Evolutionary conservation across 1,140 invertebrate species (phyloP).

Genomic region (Sycophila sp.): DNA sequence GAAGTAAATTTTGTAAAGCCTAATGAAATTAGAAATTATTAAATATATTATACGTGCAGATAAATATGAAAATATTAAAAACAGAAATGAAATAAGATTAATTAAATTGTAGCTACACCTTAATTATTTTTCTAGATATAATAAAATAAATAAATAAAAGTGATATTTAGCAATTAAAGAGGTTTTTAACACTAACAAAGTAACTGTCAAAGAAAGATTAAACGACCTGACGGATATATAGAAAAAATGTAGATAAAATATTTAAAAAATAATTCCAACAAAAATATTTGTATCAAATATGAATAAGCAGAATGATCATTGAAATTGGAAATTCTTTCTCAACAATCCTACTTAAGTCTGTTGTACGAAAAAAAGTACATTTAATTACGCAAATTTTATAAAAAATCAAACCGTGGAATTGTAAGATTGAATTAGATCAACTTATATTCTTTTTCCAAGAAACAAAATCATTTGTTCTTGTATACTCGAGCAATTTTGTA

Average conservation of each 20-base stretch:
- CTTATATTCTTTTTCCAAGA: too few relatives aligned
- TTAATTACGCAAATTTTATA: background rate
- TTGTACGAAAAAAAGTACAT: background rate
- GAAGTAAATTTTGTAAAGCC: slow-evolving; percentile 15
- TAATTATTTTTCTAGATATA: slow-evolving; percentile 30
- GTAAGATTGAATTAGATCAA: too few relatives aligned
- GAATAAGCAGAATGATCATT: background rate
- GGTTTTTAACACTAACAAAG: background rate
- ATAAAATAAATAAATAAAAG: slow-evolving; percentile 13
- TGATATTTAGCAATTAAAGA: slow-evolving; percentile 7
- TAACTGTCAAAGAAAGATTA: background rate
- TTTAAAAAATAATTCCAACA: background rate
- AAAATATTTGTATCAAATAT: background rate
- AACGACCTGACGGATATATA: too few relatives aligned
- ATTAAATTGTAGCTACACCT: background rate
- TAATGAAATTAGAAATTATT: background rate
- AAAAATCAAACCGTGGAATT: too few relatives aligned
- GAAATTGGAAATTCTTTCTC: slow-evolving; percentile 21
- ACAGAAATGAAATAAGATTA: slow-evolving; percentile 4
- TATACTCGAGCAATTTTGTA: too few relatives aligned
- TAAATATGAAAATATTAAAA: background rate
- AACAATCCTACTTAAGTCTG: background rate
- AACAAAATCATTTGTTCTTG: too few relatives aligned
- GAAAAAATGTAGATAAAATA: slow-evolving; percentile 1
- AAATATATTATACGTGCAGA: too few relatives aligned